Evolutionary conservation across 2,888 invertebrate species (phyloP), one percentile per base, ranked within the genome.

Genomic region (Oasisia sp.): DNA sequence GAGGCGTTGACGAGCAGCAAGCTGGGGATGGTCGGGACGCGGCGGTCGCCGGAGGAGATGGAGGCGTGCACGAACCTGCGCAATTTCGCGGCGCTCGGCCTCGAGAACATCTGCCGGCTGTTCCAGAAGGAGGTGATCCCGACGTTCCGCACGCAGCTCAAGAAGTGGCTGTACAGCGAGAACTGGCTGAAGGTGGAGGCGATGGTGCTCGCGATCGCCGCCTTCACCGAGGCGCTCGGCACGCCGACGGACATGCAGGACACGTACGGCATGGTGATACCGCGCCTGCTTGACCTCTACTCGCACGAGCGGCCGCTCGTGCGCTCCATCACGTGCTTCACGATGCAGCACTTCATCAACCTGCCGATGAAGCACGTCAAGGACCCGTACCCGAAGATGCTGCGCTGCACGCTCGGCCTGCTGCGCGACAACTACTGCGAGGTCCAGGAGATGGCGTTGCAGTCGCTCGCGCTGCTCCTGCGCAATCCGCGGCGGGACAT

Each of bases 261-360:
- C 32, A 32, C 92, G 38, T 93, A 93, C 56, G 91, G 92, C 5
- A 74, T 91, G 5, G 12, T 94, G 0, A 89, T 93, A 11, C 56
- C 92, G n/a, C 74, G 90, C 45, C 74, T 94, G 27, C 38, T 94
- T 4, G 93, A 93, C 91, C 32, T 45, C 14, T 93, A 92, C 89
- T 89, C 92, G 27, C 92, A 93, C 89, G 91, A 89, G 11, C 89
- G 93, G 58, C 93, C 94, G 8, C 92, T 94, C 7, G 92, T 94
- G 12, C 92, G 94, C 14, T 58, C 94, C 56, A 93, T 93, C 45
- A 92, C 93, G 32, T 94, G 94, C 90, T 94, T 94, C 58, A 89
- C 92, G 1, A 92, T 93, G 92, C 94, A 93, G 89, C 93, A 92
- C 9, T 93, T 94, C 89, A 91, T 94, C 89, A 93, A 93, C 74